A percentile compares a stretch with the other conserved stretches of the same genome.
These are phyloP conservation scores for Volucella bombylans DNA, from an alignment of 2,888 invertebrate species.

Conservation along the genomic window DNA sequence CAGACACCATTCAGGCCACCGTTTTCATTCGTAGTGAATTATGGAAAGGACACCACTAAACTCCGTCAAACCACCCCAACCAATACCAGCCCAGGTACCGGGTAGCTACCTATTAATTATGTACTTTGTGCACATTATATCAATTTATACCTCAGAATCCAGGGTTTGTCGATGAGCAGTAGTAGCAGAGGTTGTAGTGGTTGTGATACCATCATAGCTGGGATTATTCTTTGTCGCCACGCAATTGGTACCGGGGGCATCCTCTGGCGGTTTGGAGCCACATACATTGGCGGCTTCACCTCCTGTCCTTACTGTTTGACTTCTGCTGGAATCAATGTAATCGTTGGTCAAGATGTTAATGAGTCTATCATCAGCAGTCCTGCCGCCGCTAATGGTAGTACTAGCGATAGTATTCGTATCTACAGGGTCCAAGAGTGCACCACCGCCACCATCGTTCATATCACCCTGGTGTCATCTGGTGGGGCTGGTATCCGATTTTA, in stretches of 20 bases:
- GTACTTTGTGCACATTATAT: constrained; percentile 71
- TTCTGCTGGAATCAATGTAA: constrained; percentile 66
- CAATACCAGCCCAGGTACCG: background rate
- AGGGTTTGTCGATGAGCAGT: constrained; percentile 27
- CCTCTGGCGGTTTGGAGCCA: constrained; percentile 30
- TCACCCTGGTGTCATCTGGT: constrained; percentile 60
- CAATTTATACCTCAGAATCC: constrained; percentile 56
- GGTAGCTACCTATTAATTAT: constrained; percentile 60
- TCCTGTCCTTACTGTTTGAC: constrained; percentile 54
- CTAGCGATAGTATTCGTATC: constrained; percentile 10
- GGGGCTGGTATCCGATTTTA: constrained; percentile 70
- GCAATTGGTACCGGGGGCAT: constrained; percentile 59
- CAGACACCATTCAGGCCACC: constrained; percentile 48
- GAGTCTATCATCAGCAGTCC: constrained; percentile 59
- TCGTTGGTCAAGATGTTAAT: constrained; percentile 68
- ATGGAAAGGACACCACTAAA: too few relatives aligned
- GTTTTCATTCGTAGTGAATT: constrained; percentile 16
- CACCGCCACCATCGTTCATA: constrained; percentile 19
- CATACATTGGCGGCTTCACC: constrained; percentile 5
- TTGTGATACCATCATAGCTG: constrained; percentile 28
- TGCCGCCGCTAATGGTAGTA: background rate
- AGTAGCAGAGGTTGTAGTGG: background rate
- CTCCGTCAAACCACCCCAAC: background rate
- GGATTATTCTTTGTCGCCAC: constrained; percentile 53
- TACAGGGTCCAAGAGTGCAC: constrained; percentile 51